Evolutionary conservation across 92 coral and sea anemone genomes (phyloP), one percentile per base, ranked within the genome.

Genomic region (Plumapathes pennacea): DNA sequence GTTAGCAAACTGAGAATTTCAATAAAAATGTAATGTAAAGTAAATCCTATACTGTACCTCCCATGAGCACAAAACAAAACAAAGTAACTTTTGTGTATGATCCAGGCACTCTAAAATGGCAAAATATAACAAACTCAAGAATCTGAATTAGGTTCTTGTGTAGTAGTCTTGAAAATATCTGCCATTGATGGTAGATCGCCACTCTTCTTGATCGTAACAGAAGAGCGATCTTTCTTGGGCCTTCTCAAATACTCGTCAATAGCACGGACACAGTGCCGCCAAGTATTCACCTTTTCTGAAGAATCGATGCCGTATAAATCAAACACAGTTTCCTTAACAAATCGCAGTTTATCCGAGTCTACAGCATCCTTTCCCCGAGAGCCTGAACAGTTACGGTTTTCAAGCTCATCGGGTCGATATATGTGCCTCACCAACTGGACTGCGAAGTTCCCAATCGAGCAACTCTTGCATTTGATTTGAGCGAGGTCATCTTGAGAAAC

Each of bases 371-470:
- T 88, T 11, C 96, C 96, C 27, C 96, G 73, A 13, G 96, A 77
- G 2, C 96, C 96, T 1, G 96, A 83, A 38, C 96, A 88, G 59
- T 88, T 88, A 45, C 63, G 80, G 51, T 88, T 82, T 0, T 81
- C 83, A 10, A 88, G 68, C 46, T 88, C 96, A 22, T 18, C 36
- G 8, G 54, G 71, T 36, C 74, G 70, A 50, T 80, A 88, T 44
- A 88, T 69, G 23, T 85, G 86, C 63, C 96, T 54, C 32, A 88
- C 49, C 14, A 88, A 48, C 50, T 88, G 96, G 15, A 88, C 96
- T 14, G 96, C 83, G 56, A 88, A 88, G 50, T 88, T 88, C n/a
- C 96, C 96, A 33, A 88, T 85, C 28, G 96, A 88, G 27, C 96
- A 88, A 28, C 90, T 83, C 46, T 88, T 88, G 20, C 88, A 85